Evolutionary conservation across 2,888 invertebrate species (phyloP).

Genomic region (Philaethria dido): DNA sequence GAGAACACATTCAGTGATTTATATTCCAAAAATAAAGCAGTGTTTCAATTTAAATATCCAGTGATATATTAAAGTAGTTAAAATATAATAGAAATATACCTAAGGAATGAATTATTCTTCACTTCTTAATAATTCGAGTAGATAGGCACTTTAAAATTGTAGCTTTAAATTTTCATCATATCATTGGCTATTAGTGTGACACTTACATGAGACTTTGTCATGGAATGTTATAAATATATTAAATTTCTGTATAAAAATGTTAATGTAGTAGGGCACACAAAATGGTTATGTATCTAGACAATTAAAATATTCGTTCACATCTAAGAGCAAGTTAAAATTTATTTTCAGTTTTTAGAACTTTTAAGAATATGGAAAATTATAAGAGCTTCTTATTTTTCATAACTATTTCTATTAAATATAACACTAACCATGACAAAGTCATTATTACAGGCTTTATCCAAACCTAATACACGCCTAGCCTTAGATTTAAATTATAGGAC

Average conservation of each 20-base stretch:
- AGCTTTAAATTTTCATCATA: conserved; percentile 67
- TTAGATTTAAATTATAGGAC: conserved; percentile 43
- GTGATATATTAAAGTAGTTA: conserved; percentile 39
- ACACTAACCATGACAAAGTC: neutral
- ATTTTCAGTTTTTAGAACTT: too few relatives aligned
- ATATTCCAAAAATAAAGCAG: conserved; percentile 5
- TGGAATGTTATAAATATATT: neutral
- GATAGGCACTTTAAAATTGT: conserved; percentile 72
- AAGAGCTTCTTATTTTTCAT: too few relatives aligned
- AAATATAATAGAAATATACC: conserved; percentile 19
- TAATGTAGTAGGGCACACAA: neutral
- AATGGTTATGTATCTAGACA: neutral
- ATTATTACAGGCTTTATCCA: neutral
- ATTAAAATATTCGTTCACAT: too few relatives aligned
- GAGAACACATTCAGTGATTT: conserved; percentile 3
- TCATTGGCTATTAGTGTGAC: conserved; percentile 53
- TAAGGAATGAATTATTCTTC: conserved; percentile 29
- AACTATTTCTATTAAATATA: neutral
- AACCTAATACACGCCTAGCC: conserved; percentile 10
- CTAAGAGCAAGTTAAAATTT: too few relatives aligned
- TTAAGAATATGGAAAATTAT: too few relatives aligned
- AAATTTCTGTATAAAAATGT: neutral
- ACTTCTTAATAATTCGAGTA: conserved; percentile 51
- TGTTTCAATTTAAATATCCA: conserved; percentile 30
- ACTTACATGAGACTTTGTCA: conserved; percentile 1